Percentiles rank a stretch among this genome's conserved stretches.
phyloP scores from a whole-genome alignment of 2,888 invertebrate species.

The Lithophane leautieri region DNA sequence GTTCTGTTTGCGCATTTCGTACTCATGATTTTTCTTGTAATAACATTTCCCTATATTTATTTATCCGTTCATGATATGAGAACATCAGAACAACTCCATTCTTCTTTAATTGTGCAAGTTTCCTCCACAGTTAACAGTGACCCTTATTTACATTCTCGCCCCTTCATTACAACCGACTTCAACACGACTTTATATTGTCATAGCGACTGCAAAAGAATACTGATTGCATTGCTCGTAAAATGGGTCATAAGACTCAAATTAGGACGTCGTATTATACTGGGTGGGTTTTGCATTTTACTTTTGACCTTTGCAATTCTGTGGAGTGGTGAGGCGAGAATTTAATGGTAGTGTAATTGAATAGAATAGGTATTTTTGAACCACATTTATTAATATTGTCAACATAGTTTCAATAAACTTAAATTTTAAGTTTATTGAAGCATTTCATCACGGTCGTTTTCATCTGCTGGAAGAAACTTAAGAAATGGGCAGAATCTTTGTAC shows the following conservation, averaged over 20 bases:
- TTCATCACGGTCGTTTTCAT: too few species aligned
- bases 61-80: neutral
- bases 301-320: neutral
- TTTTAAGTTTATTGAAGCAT: neutral
- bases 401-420: too few species aligned
- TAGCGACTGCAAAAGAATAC: conserved; percentile 48
- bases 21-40: neutral
- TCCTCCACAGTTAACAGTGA: neutral
- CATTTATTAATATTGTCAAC: neutral
- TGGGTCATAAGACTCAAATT: conserved; percentile 40
- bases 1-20: neutral
- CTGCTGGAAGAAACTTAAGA: too few species aligned
- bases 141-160: conserved; percentile 39
- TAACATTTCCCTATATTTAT: neutral
- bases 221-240: conserved; percentile 58
- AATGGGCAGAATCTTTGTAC: too few species aligned
- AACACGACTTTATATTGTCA: conserved; percentile 39
- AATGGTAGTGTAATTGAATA: conserved; percentile 3
- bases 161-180: conserved; percentile 30
- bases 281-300: neutral
- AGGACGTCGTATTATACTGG: conserved; percentile 13
- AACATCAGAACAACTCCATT: neutral
- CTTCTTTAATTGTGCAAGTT: neutral
- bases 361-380: neutral
- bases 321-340: too few species aligned